Evolutionary conservation across 2,113 vertebrate species (phyloP), one percentile per base, ranked within the genome.

Genomic region (Mirza zaza): DNA sequence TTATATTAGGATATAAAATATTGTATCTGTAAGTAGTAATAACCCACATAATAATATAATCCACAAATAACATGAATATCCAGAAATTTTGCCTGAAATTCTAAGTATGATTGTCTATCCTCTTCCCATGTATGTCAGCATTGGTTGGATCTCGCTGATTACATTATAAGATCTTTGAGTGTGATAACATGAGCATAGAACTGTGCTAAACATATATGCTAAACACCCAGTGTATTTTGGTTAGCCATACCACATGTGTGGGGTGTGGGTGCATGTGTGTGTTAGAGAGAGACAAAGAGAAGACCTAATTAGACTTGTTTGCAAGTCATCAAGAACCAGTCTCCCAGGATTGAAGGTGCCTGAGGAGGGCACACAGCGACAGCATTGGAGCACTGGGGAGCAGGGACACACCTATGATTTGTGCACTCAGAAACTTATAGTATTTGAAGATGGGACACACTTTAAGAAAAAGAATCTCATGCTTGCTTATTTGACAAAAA

Each of bases 181-280:
- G 11, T 59, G 52, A 52, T 25, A 39, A 25, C 2, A 17, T 34
- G 8, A 39, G 23, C 34, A 4, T 21, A n/a, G 21, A 52, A 67
- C 1, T 50, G 0, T 23, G 2, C 13, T 17, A 12, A 34, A 3
- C 15, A 6, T 34, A 20, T 3, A 20, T 3, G 7, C 5, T 21
- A 32, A 18, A 7, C 36, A 14, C 18, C 15, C 0, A 8, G 9
- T 9, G n/a, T 9, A 12, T 85, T 52, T 79, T 42, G 39, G 17
- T 29, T 32, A 61, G 9, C 0, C 11, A 82, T 29, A 27, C 1
- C 2, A 3, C 10, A 0, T 36, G 27, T 34, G 0, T 50, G 0
- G 23, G 23, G 0, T 21, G 8, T 8, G 13, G 29, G 21, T 75
- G 15, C 10, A 1, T 20, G 0, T 42, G 4, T 21, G 25, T 76